These are phyloP conservation scores for Ophion ellenae DNA, from an alignment of 2,888 invertebrate genomes.

Conservation along the genomic window DNA sequence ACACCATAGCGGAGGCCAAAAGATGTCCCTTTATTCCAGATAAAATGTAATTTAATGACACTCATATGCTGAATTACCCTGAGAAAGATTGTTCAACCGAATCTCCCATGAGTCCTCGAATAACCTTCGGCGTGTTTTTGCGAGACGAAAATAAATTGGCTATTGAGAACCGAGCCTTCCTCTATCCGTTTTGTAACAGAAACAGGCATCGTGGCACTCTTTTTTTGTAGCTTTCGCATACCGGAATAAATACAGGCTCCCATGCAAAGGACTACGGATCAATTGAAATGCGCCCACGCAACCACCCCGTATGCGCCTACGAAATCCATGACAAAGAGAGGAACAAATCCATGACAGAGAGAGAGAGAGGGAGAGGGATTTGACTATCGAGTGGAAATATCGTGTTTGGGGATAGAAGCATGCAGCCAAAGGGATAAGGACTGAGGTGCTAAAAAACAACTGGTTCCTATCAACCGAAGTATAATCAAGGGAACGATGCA, in stretches of 20 bases:
- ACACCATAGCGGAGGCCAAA: neutral
- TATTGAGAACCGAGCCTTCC: neutral
- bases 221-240: neutral
- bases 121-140: neutral
- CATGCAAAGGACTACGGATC: constrained; percentile 3
- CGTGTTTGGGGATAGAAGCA: constrained; percentile 27
- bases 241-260: neutral
- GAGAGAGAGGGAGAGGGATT: neutral
- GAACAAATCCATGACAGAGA: constrained; percentile 7
- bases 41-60: too few relatives aligned
- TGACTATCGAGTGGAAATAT: constrained; percentile 53
- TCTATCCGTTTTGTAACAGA: neutral
- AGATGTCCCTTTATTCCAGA: neutral
- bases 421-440: constrained; percentile 43
- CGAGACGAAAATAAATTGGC: neutral
- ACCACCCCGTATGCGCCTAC: neutral
- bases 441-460: constrained; percentile 32
- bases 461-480: constrained; percentile 27
- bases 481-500: constrained; percentile 41
- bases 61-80: neutral
- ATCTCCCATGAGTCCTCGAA: neutral
- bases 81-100: neutral
- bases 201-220: neutral
- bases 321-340: constrained; percentile 4
- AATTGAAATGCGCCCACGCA: constrained; percentile 1